Percentiles rank a stretch among this genome's conserved stretches.
Conservation (phyloP, 2,113 vertebrate species). For the Rhineura floridana region DNA sequence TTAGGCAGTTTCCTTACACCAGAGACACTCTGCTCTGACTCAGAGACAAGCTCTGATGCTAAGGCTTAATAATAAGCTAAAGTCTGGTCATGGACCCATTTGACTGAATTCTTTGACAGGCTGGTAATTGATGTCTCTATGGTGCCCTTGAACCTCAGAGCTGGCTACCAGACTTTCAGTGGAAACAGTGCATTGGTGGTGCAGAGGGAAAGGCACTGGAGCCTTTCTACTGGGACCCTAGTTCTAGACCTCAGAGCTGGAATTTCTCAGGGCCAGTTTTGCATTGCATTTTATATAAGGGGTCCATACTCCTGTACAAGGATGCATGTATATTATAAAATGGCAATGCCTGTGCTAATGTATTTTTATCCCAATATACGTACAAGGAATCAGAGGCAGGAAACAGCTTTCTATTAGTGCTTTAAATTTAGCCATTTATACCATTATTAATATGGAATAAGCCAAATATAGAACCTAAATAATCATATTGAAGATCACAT, state of each 20-base stretch:
- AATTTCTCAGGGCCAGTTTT: not conserved
- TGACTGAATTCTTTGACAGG: not conserved
- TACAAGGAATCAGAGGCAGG: not conserved
- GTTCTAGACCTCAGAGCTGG: not conserved
- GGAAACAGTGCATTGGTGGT: not conserved
- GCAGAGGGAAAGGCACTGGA: not conserved
- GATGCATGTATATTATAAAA: not conserved
- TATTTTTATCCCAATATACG: not conserved
- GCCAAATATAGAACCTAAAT: not conserved
- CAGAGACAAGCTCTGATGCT: not conserved
- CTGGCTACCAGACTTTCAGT: too few species aligned
- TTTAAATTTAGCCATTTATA: not conserved
- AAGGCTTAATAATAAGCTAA: not conserved
- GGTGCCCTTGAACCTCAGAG: not conserved
- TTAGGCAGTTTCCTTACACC: not conserved
- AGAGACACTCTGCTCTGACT: not conserved
- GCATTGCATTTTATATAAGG: not conserved
- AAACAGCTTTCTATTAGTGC: not conserved
- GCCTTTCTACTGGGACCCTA: not conserved
- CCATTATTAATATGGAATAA: not conserved
- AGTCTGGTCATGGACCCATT: not conserved
- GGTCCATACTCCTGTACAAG: not conserved
- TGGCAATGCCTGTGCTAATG: not conserved
- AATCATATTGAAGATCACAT: not conserved
- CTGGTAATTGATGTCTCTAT: not conserved